A percentile compares a stretch with the other conserved stretches of the same genome.
Evolutionary conservation across 2,113 vertebrate species (phyloP).

Genomic region (Varanus komodoensis): DNA sequence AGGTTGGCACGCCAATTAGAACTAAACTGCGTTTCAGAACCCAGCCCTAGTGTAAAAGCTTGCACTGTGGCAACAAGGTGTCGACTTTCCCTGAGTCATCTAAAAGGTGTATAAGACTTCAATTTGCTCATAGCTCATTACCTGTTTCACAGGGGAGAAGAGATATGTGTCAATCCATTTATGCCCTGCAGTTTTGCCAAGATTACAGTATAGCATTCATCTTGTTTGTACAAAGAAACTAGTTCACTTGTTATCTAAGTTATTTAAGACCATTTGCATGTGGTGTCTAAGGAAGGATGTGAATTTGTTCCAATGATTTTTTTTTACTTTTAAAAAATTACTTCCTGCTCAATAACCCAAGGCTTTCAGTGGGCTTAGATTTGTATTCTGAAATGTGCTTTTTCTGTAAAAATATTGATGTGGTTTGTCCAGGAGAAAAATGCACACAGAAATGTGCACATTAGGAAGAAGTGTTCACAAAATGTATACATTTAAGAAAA

Average conservation of each 20-base stretch:
- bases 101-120: constrained; percentile 30
- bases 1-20: constrained; percentile 57
- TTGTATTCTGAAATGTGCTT: too few relatives aligned
- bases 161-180: constrained; percentile 14
- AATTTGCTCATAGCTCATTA: constrained; percentile 36
- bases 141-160: neutral
- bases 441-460: too few relatives aligned
- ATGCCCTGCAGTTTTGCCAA: neutral
- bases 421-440: too few relatives aligned
- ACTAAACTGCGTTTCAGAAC: constrained; percentile 47
- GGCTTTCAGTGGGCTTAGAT: too few relatives aligned
- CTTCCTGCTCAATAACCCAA: too few relatives aligned
- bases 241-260: neutral
- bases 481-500: too few relatives aligned
- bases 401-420: too few relatives aligned
- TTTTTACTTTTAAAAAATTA: too few relatives aligned
- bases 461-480: too few relatives aligned
- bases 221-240: neutral
- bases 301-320: too few relatives aligned
- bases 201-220: neutral
- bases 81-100: constrained; percentile 50
- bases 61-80: constrained; percentile 51
- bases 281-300: neutral
- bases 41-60: constrained; percentile 48
- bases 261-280: neutral